Evolutionary conservation across 2,113 vertebrate species (phyloP).

Genomic region (Oreotrochilus melanogaster): DNA sequence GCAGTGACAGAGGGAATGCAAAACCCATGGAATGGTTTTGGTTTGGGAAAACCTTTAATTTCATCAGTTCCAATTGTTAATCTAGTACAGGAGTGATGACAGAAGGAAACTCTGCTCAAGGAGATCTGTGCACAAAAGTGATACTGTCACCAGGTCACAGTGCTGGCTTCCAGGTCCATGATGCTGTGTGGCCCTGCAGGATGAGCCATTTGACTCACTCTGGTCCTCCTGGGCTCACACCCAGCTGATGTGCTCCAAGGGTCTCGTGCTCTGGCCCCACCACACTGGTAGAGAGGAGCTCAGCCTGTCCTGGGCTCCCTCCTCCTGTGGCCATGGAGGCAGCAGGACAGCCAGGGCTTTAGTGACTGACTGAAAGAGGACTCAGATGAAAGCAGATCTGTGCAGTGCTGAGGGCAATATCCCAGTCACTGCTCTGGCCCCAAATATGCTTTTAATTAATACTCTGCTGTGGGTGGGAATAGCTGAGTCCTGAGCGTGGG

Average conservation of each 20-base stretch:
- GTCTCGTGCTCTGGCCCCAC: accelerated
- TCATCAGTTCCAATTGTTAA: no score
- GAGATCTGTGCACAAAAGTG: neutral
- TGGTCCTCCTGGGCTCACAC: no score
- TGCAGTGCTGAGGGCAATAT: neutral
- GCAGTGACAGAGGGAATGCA: neutral
- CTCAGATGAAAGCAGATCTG: neutral
- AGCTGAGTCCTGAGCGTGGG: neutral
- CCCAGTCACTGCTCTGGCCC: neutral
- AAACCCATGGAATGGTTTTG: neutral
- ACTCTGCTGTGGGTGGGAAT: constrained; percentile 7
- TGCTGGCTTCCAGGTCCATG: neutral
- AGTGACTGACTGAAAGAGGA: neutral
- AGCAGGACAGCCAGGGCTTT: neutral
- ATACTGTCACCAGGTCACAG: neutral
- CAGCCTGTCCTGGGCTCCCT: neutral
- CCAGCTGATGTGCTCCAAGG: accelerated
- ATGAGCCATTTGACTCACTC: accelerated
- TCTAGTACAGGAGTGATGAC: no score
- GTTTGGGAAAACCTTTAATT: no score
- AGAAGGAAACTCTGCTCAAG: neutral
- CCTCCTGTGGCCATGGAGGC: accelerated
- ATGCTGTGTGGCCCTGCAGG: accelerated
- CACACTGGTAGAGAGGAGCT: neutral
- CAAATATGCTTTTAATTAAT: constrained; percentile 54